A percentile compares a stretch with the other conserved stretches of the same genome.
These are phyloP conservation scores for Enteromius mattozi DNA, from an alignment of 2,797 vertebrate genomes.

Conservation along the genomic window DNA sequence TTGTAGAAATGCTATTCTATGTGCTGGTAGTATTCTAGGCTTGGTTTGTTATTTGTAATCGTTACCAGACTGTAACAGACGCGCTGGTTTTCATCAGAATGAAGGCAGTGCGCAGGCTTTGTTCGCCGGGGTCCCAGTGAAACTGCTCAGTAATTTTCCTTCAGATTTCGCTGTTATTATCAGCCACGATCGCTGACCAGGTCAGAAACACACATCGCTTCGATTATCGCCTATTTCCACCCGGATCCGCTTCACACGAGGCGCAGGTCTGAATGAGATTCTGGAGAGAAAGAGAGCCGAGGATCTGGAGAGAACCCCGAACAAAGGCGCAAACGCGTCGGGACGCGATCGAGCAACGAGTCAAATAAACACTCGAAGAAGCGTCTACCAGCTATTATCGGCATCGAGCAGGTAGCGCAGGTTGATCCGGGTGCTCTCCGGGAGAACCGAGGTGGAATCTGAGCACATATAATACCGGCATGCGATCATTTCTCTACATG, in stretches of 20 bases:
- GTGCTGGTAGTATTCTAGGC: not conserved
- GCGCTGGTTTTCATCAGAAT: no score
- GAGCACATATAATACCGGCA: not conserved
- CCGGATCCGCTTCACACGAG: not conserved
- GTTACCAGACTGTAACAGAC: not conserved
- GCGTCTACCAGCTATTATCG: not conserved
- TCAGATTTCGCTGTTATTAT: not conserved
- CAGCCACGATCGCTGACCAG: not conserved
- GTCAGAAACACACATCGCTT: not conserved
- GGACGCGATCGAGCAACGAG: not conserved
- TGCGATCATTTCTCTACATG: not conserved
- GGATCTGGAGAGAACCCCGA: not conserved
- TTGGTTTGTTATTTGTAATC: no score
- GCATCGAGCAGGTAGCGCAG: not conserved
- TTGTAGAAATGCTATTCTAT: not conserved
- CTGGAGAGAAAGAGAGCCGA: not conserved
- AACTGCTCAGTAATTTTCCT: not conserved
- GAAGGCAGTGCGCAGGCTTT: not conserved
- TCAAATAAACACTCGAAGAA: not conserved
- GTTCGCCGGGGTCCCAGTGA: not conserved
- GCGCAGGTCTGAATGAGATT: not conserved
- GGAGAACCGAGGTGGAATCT: not conserved
- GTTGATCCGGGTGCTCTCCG: not conserved
- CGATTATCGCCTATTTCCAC: not conserved
- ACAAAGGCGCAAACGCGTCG: conserved; percentile 20